Conservation (phyloP, 2,888 invertebrate genomes). For the Micropterix aruncella region DNA sequence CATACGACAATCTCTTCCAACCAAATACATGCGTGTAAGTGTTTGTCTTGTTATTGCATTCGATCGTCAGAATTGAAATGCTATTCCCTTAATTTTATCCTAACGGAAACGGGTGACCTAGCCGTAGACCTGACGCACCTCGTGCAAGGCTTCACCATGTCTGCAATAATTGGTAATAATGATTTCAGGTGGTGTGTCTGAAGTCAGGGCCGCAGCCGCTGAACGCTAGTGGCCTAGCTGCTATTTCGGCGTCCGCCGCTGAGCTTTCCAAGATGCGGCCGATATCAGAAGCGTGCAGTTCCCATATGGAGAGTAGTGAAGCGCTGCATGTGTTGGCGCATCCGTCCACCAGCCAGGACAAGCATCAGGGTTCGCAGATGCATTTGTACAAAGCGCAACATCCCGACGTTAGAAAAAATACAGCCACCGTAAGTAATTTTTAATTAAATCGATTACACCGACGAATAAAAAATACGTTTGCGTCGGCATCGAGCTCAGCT, state of each 20-base stretch:
- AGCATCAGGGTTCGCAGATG: conserved; percentile 45
- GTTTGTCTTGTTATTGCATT: too few relatives aligned
- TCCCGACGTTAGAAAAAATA: conserved; percentile 73
- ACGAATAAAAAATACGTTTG: too few relatives aligned
- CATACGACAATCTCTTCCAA: too few relatives aligned
- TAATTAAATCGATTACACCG: too few relatives aligned
- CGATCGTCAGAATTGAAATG: too few relatives aligned
- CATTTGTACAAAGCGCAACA: conserved; percentile 74
- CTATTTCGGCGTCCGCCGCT: background rate
- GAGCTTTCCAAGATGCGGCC: conserved; percentile 4
- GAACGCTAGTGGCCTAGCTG: conserved; percentile 22
- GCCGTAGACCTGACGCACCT: too few relatives aligned
- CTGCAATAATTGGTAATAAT: conserved; percentile 14
- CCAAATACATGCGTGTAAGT: too few relatives aligned
- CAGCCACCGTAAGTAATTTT: too few relatives aligned
- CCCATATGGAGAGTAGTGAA: conserved; percentile 5
- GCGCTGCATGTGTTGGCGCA: conserved; percentile 13
- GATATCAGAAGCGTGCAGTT: conserved; percentile 11
- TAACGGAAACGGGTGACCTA: too few relatives aligned
- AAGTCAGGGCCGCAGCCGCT: conserved; percentile 22
- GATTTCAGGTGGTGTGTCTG: conserved; percentile 21
- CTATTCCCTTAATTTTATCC: too few relatives aligned
- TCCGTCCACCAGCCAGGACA: conserved; percentile 15
- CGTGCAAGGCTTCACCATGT: conserved; percentile 18
- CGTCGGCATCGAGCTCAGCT: too few relatives aligned